phyloP scores from a whole-genome alignment of 2,797 vertebrate species.

The Malurus leucopterus region DNA sequence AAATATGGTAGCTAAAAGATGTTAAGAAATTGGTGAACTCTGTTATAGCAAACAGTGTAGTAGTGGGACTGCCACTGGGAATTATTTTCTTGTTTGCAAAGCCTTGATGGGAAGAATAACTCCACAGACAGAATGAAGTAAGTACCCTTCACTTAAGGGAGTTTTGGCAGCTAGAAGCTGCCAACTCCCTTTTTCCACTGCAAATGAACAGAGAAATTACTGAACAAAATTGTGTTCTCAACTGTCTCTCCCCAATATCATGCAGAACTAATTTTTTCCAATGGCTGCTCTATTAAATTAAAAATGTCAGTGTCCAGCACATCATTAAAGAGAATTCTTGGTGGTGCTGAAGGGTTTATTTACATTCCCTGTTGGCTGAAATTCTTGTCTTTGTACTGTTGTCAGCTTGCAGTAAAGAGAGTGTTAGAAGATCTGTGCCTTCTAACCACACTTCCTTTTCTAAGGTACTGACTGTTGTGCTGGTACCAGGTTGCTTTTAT shows the following conservation, averaged over 20 bases:
- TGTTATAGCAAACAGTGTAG: not conserved
- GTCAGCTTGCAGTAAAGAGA: not conserved
- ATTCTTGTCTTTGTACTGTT: conserved; percentile 46
- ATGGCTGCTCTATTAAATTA: conserved; percentile 70
- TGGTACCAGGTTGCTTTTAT: not conserved
- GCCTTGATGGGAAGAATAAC: conserved; percentile 34
- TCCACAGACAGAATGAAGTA: conserved; percentile 53
- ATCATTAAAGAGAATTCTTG: conserved; percentile 69
- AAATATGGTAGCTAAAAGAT: conserved; percentile 2
- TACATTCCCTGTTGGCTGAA: conserved; percentile 27
- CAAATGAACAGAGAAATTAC: conserved; percentile 63
- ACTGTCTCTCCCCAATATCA: conserved; percentile 57
- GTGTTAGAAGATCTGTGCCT: not conserved
- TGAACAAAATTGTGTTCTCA: conserved; percentile 65
- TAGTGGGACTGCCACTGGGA: conserved; percentile 20
- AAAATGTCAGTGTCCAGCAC: conserved; percentile 66
- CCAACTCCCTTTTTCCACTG: conserved; percentile 66
- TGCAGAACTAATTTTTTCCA: conserved; percentile 74
- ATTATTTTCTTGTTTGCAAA: conserved; percentile 50
- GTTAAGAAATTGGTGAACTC: not conserved
- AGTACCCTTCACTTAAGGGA: conserved; percentile 58
- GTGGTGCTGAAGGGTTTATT: conserved; percentile 51
- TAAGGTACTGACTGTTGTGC: not conserved
- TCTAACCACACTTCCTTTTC: not conserved
- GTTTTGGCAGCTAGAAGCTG: conserved; percentile 63